Evolutionary conservation across 2,113 vertebrate genomes (phyloP).

Genomic region (Bagarius yarrelli): DNA sequence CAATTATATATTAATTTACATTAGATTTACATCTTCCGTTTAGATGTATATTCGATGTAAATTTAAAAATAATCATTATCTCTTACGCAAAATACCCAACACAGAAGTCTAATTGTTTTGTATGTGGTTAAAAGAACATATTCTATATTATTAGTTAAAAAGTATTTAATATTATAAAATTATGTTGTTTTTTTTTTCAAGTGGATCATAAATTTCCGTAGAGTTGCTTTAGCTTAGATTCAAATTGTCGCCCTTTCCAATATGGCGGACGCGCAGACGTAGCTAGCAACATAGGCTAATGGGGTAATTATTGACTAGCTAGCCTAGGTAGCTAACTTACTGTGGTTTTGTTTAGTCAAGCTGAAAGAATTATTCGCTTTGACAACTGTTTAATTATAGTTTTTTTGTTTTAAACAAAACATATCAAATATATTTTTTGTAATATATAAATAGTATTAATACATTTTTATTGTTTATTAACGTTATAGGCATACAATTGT

Average conservation of each 20-base stretch:
- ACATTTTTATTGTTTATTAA: not conserved
- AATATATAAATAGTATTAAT: not conserved
- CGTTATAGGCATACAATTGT: not conserved
- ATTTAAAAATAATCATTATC: not conserved
- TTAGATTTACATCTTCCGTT: too few relatives aligned
- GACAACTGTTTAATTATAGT: too few relatives aligned
- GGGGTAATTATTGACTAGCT: not conserved
- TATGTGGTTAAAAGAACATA: not conserved
- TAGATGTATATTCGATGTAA: too few relatives aligned
- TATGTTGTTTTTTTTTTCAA: too few relatives aligned
- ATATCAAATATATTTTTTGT: too few relatives aligned
- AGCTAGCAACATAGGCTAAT: not conserved
- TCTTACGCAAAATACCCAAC: not conserved
- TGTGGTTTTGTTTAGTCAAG: not conserved
- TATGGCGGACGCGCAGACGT: not conserved
- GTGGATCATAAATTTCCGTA: not conserved
- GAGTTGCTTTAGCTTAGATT: not conserved
- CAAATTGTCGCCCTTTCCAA: not conserved
- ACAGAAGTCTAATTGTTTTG: not conserved
- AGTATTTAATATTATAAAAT: not conserved
- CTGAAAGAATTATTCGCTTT: not conserved
- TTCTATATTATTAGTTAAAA: not conserved
- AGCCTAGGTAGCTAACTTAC: not conserved
- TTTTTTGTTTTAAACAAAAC: too few relatives aligned
- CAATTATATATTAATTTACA: too few relatives aligned